Evolutionary conservation across 2,113 vertebrate genomes (phyloP).

Genomic region (Atrichornis clamosus): DNA sequence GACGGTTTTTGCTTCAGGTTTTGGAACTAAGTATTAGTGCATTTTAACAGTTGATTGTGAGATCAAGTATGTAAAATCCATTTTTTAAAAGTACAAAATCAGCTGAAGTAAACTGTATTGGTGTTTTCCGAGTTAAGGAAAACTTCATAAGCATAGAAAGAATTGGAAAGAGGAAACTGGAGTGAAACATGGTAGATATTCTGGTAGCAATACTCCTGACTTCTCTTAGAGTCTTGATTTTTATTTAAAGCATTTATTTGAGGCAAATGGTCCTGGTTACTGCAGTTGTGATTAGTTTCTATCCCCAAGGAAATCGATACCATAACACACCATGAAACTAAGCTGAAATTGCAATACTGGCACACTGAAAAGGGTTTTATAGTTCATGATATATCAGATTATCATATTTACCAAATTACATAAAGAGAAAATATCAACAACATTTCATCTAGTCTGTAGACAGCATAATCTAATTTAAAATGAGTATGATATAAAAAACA

Average conservation of each 20-base stretch:
- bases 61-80: neutral
- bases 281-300: neutral
- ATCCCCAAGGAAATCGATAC: neutral
- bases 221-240: neutral
- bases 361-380: neutral
- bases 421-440: neutral
- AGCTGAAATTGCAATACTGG: neutral
- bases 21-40: neutral
- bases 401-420: neutral
- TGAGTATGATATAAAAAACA: neutral
- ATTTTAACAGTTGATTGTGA: neutral
- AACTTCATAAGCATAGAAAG: neutral
- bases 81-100: neutral
- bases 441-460: neutral
- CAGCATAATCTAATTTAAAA: constrained; percentile 19
- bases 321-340: neutral
- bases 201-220: neutral
- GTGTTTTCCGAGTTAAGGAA: neutral
- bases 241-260: neutral
- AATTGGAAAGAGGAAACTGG: neutral
- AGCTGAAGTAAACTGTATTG: neutral
- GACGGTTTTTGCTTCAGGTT: neutral
- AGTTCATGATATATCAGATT: neutral
- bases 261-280: neutral
- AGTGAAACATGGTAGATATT: neutral